These are phyloP conservation scores for Nymphalis polychloros DNA, from an alignment of 2,888 invertebrate genomes.

Conservation along the genomic window DNA sequence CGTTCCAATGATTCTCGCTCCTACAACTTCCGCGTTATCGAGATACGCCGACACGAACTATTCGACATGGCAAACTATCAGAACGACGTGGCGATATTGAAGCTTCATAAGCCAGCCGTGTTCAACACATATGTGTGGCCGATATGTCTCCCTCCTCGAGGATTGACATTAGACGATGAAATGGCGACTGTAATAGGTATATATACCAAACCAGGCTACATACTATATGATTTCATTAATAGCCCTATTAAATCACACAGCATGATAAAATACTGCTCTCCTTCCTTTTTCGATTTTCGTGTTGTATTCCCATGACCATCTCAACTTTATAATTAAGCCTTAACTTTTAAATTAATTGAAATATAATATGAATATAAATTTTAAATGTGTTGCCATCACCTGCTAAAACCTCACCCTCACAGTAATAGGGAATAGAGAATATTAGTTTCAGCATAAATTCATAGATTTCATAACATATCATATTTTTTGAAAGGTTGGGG, in stretches of 20 bases:
- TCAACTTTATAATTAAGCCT: no score
- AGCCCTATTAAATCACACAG: no score
- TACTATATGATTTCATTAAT: no score
- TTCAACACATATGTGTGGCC: conserved; percentile 93
- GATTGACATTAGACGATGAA: conserved; percentile 82
- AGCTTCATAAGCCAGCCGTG: conserved; percentile 83
- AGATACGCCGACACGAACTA: conserved; percentile 85
- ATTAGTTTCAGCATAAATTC: neutral
- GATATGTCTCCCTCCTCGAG: conserved; percentile 88
- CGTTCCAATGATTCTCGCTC: conserved; percentile 85
- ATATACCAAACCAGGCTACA: no score
- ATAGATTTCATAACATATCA: neutral
- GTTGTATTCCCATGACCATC: no score
- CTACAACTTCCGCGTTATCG: conserved; percentile 85
- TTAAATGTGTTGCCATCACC: neutral
- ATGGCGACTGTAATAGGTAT: conserved; percentile 85
- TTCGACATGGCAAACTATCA: conserved; percentile 86
- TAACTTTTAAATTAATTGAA: no score
- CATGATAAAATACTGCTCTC: no score
- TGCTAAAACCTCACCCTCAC: neutral
- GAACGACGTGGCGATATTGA: conserved; percentile 89
- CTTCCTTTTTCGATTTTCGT: no score
- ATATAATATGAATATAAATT: no score
- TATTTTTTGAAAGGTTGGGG: conserved; percentile 86
- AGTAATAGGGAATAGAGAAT: no score